Evolutionary conservation across 1,140 invertebrate species (phyloP).

Genomic region (Scaptodrosophila lebanonensis): DNA sequence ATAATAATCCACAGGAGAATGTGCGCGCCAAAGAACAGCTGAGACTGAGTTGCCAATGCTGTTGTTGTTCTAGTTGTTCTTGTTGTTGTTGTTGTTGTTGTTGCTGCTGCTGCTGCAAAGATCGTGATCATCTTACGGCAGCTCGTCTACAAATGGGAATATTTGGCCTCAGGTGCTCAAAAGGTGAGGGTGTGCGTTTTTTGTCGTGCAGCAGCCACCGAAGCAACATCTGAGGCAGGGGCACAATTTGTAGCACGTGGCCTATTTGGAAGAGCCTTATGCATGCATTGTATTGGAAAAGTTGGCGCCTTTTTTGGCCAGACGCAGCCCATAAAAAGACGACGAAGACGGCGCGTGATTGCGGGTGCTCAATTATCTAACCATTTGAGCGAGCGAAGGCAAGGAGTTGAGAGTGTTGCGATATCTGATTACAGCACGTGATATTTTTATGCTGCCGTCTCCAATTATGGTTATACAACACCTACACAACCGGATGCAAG

Average conservation of each 20-base stretch:
- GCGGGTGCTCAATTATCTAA: constrained; percentile 50
- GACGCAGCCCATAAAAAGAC: constrained; percentile 33
- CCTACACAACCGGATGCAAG: constrained; percentile 40
- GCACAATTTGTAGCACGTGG: constrained; percentile 63
- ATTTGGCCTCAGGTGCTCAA: constrained; percentile 48
- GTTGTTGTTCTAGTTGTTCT: background rate
- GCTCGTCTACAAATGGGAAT: constrained; percentile 31
- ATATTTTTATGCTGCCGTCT: constrained; percentile 29
- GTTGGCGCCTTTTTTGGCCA: constrained; percentile 63
- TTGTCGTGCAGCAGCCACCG: constrained; percentile 20
- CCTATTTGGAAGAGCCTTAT: constrained; percentile 41
- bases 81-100: no score
- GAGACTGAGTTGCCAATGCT: constrained; percentile 17
- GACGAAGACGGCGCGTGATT: constrained; percentile 22
- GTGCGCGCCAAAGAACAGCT: constrained; percentile 57
- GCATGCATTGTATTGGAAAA: constrained; percentile 35
- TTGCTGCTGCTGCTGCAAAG: no score
- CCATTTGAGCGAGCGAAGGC: constrained; percentile 15
- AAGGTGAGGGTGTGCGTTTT: constrained; percentile 52
- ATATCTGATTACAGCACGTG: constrained; percentile 38
- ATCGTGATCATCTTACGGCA: constrained; percentile 35
- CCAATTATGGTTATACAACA: constrained; percentile 40
- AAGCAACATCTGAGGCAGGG: constrained; percentile 14
- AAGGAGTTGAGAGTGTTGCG: constrained; percentile 9
- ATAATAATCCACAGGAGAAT: constrained; percentile 47